Conservation (phyloP, 53 echinoderm and acorn worm genomes). For the Actinopyga echinites region DNA sequence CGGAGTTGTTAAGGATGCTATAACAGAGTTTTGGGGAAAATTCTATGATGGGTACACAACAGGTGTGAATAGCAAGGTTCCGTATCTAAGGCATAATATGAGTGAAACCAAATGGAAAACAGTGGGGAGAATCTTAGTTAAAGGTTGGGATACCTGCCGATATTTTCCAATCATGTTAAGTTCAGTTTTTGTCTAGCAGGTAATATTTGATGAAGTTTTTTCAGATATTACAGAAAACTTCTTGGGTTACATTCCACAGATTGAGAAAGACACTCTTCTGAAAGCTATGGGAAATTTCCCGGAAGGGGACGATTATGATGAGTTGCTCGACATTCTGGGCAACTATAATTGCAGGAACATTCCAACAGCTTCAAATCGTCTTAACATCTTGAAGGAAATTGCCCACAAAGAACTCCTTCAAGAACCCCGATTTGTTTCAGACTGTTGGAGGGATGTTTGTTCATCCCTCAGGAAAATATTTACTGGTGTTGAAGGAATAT, state of each 20-base stretch:
- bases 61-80: background rate
- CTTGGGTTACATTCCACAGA: background rate
- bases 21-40: slow-evolving; percentile 31
- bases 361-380: background rate
- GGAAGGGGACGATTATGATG: background rate
- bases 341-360: background rate
- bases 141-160: slow-evolving; percentile 8
- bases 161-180: slow-evolving; percentile 3
- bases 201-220: background rate
- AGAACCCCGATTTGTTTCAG: background rate
- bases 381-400: background rate
- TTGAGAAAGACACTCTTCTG: background rate
- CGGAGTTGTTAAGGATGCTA: slow-evolving; percentile 4
- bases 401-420: background rate
- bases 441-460: background rate
- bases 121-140: slow-evolving; percentile 25
- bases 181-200: background rate
- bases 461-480: background rate
- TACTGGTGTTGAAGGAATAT: background rate
- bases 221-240: background rate
- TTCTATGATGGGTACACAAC: background rate
- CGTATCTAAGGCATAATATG: slow-evolving; percentile 15
- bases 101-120: slow-evolving; percentile 10
- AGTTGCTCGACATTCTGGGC: background rate
- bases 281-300: background rate